Evolutionary conservation across 2,113 vertebrate genomes (phyloP).

Genomic region (Callipepla californica): DNA sequence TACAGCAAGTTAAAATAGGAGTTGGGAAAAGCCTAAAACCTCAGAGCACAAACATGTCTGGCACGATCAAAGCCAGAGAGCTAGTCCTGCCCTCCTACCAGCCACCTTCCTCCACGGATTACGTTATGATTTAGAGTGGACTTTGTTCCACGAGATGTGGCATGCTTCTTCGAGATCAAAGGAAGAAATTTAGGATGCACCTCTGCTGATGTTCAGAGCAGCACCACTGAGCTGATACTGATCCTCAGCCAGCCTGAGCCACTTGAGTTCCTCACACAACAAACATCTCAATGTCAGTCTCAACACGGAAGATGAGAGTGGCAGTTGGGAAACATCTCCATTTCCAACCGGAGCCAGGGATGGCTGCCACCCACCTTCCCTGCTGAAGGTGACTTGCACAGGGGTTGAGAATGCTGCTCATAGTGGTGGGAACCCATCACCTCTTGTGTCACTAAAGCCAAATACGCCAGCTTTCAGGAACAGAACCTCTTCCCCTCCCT

Average conservation of each 20-base stretch:
- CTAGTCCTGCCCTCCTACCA: neutral
- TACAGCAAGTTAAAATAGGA: neutral
- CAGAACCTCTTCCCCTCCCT: neutral
- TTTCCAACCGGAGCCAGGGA: neutral
- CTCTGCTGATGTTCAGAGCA: neutral
- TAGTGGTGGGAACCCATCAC: neutral
- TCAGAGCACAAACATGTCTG: conserved; percentile 9
- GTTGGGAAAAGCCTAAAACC: neutral
- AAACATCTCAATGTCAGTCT: neutral
- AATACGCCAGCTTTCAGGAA: neutral
- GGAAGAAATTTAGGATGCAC: neutral
- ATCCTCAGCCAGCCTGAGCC: neutral
- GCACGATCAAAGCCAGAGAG: conserved; percentile 29
- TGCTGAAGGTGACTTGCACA: neutral
- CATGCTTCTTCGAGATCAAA: conserved; percentile 3
- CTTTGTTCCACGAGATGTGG: neutral
- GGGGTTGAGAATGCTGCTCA: neutral
- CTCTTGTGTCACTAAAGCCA: neutral
- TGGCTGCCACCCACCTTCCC: neutral
- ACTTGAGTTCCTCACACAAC: neutral
- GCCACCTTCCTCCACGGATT: neutral
- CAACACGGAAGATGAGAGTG: neutral
- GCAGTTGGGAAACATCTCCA: neutral
- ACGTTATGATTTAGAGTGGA: neutral
- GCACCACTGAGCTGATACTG: neutral